Conservation (phyloP, 2,888 invertebrate species). For the Drosophila neutralis region DNA sequence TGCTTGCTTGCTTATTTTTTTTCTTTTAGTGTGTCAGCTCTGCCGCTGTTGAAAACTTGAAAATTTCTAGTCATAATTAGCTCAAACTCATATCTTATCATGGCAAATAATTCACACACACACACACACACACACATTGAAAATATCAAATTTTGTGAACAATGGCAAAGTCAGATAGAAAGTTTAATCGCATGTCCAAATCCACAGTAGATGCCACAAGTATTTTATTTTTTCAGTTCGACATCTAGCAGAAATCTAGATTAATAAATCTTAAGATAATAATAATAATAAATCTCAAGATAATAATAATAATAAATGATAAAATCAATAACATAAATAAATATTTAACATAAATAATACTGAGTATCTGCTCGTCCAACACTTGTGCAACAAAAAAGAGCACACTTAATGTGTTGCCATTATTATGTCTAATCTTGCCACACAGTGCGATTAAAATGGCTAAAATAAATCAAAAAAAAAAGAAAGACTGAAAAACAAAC, state of each 20-base stretch:
- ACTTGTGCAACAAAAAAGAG: not conserved
- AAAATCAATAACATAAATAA: no score
- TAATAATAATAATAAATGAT: no score
- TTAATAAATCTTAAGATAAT: no score
- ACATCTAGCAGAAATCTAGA: no score
- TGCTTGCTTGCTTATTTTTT: constrained; percentile 1
- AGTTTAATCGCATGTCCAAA: constrained; percentile 58
- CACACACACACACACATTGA: constrained; percentile 16
- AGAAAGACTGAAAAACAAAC: constrained; percentile 27
- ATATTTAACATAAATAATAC: not conserved
- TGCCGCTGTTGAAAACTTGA: constrained; percentile 42
- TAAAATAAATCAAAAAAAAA: not conserved
- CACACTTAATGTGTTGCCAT: not conserved
- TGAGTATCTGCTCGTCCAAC: not conserved
- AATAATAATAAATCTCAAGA: no score
- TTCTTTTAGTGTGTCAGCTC: constrained; percentile 56
- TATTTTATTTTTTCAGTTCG: not conserved
- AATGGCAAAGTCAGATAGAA: constrained; percentile 59
- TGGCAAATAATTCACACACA: constrained; percentile 64
- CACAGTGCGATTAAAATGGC: constrained; percentile 28
- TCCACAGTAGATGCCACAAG: constrained; percentile 19
- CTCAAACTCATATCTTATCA: constrained; percentile 72
- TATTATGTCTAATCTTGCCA: constrained; percentile 37
- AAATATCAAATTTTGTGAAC: constrained; percentile 25
- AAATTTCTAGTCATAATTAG: constrained; percentile 72